Evolutionary conservation across 1,140 invertebrate species (phyloP).

Genomic region (Hyles euphorbiae): DNA sequence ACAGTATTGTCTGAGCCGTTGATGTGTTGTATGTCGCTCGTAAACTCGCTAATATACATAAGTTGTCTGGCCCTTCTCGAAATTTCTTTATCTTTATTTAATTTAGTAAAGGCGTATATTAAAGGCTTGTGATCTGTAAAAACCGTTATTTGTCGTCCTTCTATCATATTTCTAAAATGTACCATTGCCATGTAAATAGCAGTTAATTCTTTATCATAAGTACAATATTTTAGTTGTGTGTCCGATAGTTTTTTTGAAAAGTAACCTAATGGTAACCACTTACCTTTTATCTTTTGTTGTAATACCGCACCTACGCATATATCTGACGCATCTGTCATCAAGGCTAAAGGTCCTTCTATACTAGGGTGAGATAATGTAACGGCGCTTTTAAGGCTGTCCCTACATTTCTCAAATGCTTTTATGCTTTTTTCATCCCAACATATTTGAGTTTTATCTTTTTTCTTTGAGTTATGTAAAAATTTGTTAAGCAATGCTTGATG

Average conservation of each 20-base stretch:
- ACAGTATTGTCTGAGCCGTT: conserved; percentile 15
- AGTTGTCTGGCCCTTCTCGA: conserved; percentile 20
- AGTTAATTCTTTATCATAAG: conserved; percentile 11
- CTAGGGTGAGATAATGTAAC: conserved; percentile 1
- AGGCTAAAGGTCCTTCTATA: background rate
- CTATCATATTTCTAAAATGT: conserved; percentile 23
- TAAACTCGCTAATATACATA: conserved; percentile 22
- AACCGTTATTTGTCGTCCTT: conserved; percentile 35
- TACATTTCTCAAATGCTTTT: conserved; percentile 42
- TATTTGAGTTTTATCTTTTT: conserved; percentile 35
- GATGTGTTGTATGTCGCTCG: conserved; percentile 20
- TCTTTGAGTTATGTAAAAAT: conserved; percentile 31
- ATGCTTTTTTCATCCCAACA: conserved; percentile 19
- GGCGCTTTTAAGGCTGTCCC: conserved; percentile 12
- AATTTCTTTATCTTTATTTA: conserved; percentile 12
- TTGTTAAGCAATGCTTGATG: conserved; percentile 33
- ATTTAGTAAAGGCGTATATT: conserved; percentile 33
- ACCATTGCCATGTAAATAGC: conserved; percentile 1
- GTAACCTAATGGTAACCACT: conserved; percentile 11
- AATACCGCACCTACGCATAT: conserved; percentile 8
- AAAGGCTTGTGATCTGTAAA: conserved; percentile 58
- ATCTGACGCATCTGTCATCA: conserved; percentile 29
- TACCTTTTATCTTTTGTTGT: conserved; percentile 5
- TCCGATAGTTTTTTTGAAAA: conserved; percentile 8
- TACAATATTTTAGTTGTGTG: conserved; percentile 5